Base-by-base conservation (phyloP, 2,113 vertebrate genomes). In the Actenoides hombroni region DNA sequence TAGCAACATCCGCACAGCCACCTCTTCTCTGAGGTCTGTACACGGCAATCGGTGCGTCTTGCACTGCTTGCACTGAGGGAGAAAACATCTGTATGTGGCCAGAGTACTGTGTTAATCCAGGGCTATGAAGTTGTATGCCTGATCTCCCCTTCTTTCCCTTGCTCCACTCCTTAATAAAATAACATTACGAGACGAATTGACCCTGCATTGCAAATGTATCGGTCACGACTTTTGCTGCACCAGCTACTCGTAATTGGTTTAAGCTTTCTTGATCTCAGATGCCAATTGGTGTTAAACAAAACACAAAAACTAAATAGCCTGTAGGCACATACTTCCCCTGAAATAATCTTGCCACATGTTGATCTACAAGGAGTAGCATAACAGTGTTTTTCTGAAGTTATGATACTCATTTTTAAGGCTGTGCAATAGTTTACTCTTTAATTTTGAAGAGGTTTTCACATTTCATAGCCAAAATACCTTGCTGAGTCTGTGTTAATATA, bases 211-310 rank as follows among this genome's bases (percentile, higher is more conserved):
- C 86, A 96, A 97, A 96, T 14, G 81, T 93, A 97, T 95, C 86
- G 97, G 90, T 97, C 94, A 86, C 91, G 37, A 95, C 95, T 93
- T 95, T 77, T 91, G 89, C 93, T 95, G 83, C 88, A 85, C 91
- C 92, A 97, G 96, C 94, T 94, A 79, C 83, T 97, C 87, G 94
- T 94, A 98, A 96, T 94, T 97, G 94, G 69, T 94, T 90, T 97
- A 97, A 95, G 89, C 70, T 67, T 95, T 90, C 39, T 78, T 81
- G 79, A 84, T 95, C 63, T 96, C 89, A 94, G 83, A 96, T 86
- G 93, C 54, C 84, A 95, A 91, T 33, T 49, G 8, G 40, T 54
- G 88, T 96, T 96, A 95, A 92, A 94, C 59, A 94, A 94, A 96
- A 81, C 54, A 94, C 35, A 71, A 74, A 90, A 84, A 86, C 68